Conservation (phyloP, 2,888 invertebrate species). For the Ceriagrion tenellum region DNA sequence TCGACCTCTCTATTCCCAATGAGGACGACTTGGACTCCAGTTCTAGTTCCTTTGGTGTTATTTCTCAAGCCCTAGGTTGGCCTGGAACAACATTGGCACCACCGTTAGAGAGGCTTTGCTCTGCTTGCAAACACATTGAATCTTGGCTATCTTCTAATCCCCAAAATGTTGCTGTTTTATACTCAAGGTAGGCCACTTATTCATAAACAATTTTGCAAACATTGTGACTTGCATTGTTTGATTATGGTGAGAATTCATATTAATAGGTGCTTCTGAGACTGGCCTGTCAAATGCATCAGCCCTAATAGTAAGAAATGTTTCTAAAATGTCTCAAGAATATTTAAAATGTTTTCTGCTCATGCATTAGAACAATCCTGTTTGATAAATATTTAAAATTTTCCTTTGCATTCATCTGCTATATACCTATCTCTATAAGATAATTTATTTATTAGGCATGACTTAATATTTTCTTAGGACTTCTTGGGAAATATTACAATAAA, state of each 20-base stretch:
- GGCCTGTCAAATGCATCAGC: too few relatives aligned
- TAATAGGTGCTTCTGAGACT: background rate
- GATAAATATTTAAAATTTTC: too few relatives aligned
- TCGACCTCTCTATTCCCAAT: background rate
- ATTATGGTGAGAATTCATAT: background rate
- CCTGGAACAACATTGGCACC: slow-evolving; percentile 84
- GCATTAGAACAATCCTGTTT: too few relatives aligned
- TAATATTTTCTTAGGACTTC: too few relatives aligned
- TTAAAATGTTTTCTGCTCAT: too few relatives aligned
- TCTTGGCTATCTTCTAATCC: slow-evolving; percentile 92
- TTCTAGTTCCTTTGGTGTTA: background rate
- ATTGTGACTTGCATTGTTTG: background rate
- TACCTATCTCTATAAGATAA: too few relatives aligned
- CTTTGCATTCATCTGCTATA: too few relatives aligned
- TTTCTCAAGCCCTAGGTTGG: slow-evolving; percentile 30
- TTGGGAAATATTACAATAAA: too few relatives aligned
- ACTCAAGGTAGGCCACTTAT: slow-evolving; percentile 84
- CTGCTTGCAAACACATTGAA: slow-evolving; percentile 95
- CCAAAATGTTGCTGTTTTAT: slow-evolving; percentile 91
- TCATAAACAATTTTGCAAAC: background rate
- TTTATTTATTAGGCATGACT: too few relatives aligned
- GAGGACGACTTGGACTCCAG: background rate
- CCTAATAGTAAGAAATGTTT: too few relatives aligned
- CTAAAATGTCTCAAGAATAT: too few relatives aligned
- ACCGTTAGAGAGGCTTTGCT: slow-evolving; percentile 92